phyloP scores from a whole-genome alignment of 2,888 invertebrate species.

The Minunthozetes semirufus region DNA sequence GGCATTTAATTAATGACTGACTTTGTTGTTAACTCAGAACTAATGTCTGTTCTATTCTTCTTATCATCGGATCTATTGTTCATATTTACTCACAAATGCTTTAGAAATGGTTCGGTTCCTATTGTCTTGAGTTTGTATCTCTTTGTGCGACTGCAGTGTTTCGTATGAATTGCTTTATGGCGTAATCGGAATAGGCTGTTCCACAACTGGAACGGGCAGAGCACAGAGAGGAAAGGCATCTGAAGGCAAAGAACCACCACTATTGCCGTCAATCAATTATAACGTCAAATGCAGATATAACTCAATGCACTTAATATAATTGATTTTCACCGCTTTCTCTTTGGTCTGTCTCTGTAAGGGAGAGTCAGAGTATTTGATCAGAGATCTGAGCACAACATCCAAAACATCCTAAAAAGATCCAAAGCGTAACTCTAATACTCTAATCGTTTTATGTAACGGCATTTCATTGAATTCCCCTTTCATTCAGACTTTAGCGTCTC shows the following conservation, averaged over 20 bases:
- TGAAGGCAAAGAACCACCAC: slow-evolving; percentile 1
- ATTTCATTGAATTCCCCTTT: slow-evolving; percentile 21
- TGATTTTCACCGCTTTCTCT: slow-evolving; percentile 21
- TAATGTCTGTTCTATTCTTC: slow-evolving; percentile 12
- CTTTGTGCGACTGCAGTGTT: not conserved
- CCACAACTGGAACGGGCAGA: not conserved
- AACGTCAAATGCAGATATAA: slow-evolving; percentile 31
- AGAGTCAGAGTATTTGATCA: slow-evolving; percentile 1
- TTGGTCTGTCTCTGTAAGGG: slow-evolving; percentile 13
- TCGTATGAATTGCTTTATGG: slow-evolving; percentile 26
- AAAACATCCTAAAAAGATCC: slow-evolving; percentile 4
- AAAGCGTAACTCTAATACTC: slow-evolving; percentile 25
- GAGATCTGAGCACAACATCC: not conserved
- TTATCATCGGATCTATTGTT: slow-evolving; percentile 22
- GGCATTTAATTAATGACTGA: not conserved
- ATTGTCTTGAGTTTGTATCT: slow-evolving; percentile 27
- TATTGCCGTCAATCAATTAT: slow-evolving; percentile 30
- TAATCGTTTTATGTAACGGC: slow-evolving; percentile 30
- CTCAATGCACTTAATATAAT: slow-evolving; percentile 31
- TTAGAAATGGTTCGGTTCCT: not conserved
- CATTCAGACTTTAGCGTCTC: not conserved
- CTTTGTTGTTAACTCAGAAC: not conserved
- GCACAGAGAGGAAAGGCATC: not conserved
- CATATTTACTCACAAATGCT: slow-evolving; percentile 20
- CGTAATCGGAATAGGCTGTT: not conserved